Evolutionary conservation across 1,140 invertebrate genomes (phyloP).

Genomic region (Drosophila bocki): DNA sequence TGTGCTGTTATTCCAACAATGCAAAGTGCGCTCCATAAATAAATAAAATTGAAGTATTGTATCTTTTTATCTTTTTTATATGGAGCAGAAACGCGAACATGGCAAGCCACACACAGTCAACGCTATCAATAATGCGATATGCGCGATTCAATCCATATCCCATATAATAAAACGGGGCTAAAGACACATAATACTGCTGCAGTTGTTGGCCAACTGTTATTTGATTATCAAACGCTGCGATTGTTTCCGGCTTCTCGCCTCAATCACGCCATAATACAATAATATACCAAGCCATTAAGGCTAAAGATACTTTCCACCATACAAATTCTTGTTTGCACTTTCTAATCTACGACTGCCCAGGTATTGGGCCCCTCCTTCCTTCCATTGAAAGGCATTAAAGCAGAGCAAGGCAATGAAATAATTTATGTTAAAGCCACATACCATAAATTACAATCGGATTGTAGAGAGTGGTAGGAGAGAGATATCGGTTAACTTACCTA

Average conservation of each 20-base stretch:
- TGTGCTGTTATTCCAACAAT: constrained; percentile 61
- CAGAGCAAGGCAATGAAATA: constrained; percentile 19
- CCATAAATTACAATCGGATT: constrained; percentile 48
- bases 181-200: constrained; percentile 23
- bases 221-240: constrained; percentile 36
- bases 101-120: neutral
- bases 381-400: neutral
- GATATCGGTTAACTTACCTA: constrained; percentile 62
- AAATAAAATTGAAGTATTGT: constrained; percentile 60
- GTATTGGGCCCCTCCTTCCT: neutral
- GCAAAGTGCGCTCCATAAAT: constrained; percentile 72
- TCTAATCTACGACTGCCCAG: constrained; percentile 35
- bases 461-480: neutral
- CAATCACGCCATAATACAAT: constrained; percentile 34
- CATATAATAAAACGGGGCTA: constrained; percentile 25
- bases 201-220: constrained; percentile 43
- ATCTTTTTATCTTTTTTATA: constrained; percentile 55
- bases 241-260: constrained; percentile 40
- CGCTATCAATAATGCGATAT: constrained; percentile 39
- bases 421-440: constrained; percentile 52
- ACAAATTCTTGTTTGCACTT: constrained; percentile 30
- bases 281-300: constrained; percentile 6
- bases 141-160: constrained; percentile 1
- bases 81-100: constrained; percentile 21
- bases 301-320: constrained; percentile 12